Percentiles rank a stretch among this genome's conserved stretches.
phyloP scores from a whole-genome alignment of 2,888 invertebrate genomes.

The Neelides folsomi region DNA sequence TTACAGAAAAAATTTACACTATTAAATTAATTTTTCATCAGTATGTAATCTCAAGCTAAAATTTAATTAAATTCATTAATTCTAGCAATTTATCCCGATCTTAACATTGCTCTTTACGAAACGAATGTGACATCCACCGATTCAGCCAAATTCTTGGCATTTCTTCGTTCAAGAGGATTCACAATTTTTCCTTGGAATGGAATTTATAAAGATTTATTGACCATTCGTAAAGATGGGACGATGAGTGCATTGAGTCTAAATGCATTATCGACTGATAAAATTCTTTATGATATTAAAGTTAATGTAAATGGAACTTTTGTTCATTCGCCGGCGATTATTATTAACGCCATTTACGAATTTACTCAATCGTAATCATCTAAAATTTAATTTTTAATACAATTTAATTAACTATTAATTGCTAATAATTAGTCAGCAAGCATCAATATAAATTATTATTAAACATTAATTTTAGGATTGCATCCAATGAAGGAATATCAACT shows the following conservation, averaged over 20 bases:
- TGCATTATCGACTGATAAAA: background rate
- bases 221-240: constrained; percentile 15
- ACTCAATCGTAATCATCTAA: no score
- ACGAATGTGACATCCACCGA: background rate
- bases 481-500: no score
- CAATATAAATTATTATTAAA: no score
- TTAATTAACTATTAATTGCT: no score
- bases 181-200: constrained; percentile 22
- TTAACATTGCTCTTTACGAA: constrained; percentile 11
- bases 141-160: background rate
- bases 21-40: background rate
- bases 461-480: no score
- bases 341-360: constrained; percentile 58
- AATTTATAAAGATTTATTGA: constrained; percentile 23
- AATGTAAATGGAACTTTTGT: constrained; percentile 62
- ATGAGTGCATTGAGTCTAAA: constrained; percentile 17
- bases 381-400: no score
- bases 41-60: background rate
- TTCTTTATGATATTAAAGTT: constrained; percentile 39
- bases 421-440: no score
- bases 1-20: no score
- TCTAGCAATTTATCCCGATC: constrained; percentile 1
- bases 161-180: constrained; percentile 6
- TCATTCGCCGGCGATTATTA: constrained; percentile 61
- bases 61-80: constrained; percentile 8